Evolutionary conservation across 2,113 vertebrate species (phyloP).

Genomic region (Erinaceus europaeus): DNA sequence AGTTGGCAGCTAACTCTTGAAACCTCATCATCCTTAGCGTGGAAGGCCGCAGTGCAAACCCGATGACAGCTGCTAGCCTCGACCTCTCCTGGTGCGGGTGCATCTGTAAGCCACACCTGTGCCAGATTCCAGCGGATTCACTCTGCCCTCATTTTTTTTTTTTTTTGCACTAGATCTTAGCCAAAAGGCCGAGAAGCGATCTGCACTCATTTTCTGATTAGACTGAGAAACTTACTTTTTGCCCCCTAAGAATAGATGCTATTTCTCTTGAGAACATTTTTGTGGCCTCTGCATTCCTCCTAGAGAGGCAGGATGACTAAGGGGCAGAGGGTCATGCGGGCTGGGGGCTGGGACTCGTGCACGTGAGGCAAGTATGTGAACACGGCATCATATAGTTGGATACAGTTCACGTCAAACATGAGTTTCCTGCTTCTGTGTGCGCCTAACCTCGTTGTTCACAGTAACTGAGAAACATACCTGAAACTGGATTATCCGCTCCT

Average conservation of each 20-base stretch:
- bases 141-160: too few species aligned
- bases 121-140: too few species aligned
- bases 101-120: too few species aligned
- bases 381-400: neutral
- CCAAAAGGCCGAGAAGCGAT: too few species aligned
- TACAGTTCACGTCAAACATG: neutral
- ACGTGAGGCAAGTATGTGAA: neutral
- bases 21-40: too few species aligned
- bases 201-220: neutral
- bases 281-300: neutral
- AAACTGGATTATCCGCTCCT: slow-evolving; percentile 99
- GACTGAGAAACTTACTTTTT: neutral
- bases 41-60: too few species aligned
- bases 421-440: neutral
- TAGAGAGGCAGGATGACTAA: neutral
- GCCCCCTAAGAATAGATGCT: neutral
- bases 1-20: too few species aligned
- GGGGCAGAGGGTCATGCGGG: neutral
- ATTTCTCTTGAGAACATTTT: neutral
- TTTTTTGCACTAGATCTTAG: too few species aligned
- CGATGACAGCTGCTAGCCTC: too few species aligned
- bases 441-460: neutral
- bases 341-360: neutral
- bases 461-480: slow-evolving; percentile 87
- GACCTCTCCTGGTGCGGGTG: too few species aligned